Percentiles rank a stretch among this genome's conserved stretches.
Evolutionary conservation across 1,140 invertebrate genomes (phyloP).

Genomic region (Heliconius hermathena): DNA sequence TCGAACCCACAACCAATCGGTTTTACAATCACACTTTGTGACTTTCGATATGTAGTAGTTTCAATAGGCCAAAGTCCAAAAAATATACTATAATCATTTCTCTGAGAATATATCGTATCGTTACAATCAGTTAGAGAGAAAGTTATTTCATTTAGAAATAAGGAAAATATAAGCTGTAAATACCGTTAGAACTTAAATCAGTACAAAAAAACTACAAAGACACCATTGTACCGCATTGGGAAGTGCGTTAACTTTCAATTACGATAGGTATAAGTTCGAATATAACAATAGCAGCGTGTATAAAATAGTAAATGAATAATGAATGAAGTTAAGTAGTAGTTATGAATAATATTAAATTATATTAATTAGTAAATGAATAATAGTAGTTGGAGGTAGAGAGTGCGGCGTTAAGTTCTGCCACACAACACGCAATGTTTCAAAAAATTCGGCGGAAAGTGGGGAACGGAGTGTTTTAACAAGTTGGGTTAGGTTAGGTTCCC

Average conservation of each 20-base stretch:
- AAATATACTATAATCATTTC: too few relatives aligned
- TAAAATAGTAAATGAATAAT: too few relatives aligned
- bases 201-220: not conserved
- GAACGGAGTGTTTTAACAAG: not conserved
- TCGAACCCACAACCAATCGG: too few relatives aligned
- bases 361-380: too few relatives aligned
- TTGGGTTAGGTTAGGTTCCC: not conserved
- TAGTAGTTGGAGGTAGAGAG: not conserved
- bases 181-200: not conserved
- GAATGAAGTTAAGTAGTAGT: too few relatives aligned
- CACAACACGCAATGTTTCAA: not conserved
- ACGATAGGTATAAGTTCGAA: not conserved
- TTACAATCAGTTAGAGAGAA: too few relatives aligned
- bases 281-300: not conserved
- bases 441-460: not conserved
- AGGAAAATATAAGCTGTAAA: not conserved
- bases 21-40: too few relatives aligned
- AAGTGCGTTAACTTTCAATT: slow-evolving; percentile 5
- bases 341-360: too few relatives aligned
- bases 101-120: too few relatives aligned
- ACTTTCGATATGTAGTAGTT: too few relatives aligned
- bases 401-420: not conserved
- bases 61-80: too few relatives aligned
- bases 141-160: not conserved
- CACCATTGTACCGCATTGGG: not conserved